These are phyloP conservation scores for Polypterus bichir DNA, from an alignment of 2,113 vertebrate genomes.

Conservation along the genomic window DNA sequence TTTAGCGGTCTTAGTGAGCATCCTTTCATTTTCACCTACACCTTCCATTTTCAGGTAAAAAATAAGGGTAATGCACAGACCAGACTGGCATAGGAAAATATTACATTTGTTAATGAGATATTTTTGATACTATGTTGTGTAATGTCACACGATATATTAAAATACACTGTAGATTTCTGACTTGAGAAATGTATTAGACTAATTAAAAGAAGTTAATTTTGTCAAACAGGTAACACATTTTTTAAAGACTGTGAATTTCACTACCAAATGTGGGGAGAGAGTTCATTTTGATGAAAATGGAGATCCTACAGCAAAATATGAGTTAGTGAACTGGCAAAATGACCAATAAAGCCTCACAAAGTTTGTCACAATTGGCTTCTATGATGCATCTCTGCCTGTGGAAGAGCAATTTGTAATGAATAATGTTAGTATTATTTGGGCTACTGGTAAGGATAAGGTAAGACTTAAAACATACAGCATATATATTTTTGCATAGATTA, in stretches of 20 bases:
- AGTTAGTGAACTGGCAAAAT: conserved; percentile 50
- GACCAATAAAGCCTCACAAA: conserved; percentile 25
- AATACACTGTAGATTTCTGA: too few species aligned
- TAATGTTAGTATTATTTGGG: conserved; percentile 37
- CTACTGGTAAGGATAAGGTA: conserved; percentile 28
- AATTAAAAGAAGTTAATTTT: not conserved
- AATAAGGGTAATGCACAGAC: too few species aligned
- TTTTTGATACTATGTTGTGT: too few species aligned
- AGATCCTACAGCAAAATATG: conserved; percentile 39
- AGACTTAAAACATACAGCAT: too few species aligned
- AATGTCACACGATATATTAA: too few species aligned
- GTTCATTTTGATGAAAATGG: conserved; percentile 49
- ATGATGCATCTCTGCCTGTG: conserved; percentile 40
- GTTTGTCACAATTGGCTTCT: conserved; percentile 47
- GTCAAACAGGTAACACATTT: conserved; percentile 17
- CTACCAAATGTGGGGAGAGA: conserved; percentile 31
- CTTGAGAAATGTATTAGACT: too few species aligned
- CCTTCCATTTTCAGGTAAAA: too few species aligned
- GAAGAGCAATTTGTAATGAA: conserved; percentile 38
- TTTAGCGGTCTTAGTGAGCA: too few species aligned
- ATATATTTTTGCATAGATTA: too few species aligned
- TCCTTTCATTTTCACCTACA: too few species aligned
- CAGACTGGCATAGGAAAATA: too few species aligned
- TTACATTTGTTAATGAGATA: too few species aligned
- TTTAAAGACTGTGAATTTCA: conserved; percentile 40